These are phyloP conservation scores for Polyommatus iphigenia DNA, from an alignment of 2,888 invertebrate species.

Conservation along the genomic window DNA sequence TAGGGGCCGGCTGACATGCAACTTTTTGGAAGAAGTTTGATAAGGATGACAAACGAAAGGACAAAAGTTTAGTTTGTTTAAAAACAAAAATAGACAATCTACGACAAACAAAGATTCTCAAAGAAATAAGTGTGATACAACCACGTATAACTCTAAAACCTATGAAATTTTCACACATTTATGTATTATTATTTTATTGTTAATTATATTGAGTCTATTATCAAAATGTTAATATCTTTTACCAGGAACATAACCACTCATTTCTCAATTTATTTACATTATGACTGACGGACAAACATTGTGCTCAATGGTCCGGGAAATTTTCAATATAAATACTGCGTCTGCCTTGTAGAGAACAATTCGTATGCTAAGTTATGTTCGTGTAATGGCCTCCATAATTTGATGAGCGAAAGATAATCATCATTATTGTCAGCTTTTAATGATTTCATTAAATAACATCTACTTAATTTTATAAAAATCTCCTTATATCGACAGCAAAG, in stretches of 20 bases:
- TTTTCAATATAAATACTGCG: constrained; percentile 26
- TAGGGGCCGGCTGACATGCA: too few species aligned
- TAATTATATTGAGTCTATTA: not conserved
- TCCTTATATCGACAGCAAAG: not conserved
- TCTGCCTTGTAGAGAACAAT: not conserved
- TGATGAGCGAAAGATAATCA: not conserved
- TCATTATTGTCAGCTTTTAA: not conserved
- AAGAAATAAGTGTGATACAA: too few species aligned
- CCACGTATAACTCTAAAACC: too few species aligned
- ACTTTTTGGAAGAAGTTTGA: too few species aligned
- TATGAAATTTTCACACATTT: too few species aligned
- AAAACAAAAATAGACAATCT: too few species aligned
- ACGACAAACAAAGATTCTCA: too few species aligned
- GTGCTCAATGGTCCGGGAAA: constrained; percentile 11
- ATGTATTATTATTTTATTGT: too few species aligned
- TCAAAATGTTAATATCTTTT: not conserved
- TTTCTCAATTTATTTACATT: constrained; percentile 16
- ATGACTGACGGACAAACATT: not conserved
- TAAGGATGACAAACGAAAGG: too few species aligned
- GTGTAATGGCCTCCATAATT: not conserved
- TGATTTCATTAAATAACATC: not conserved
- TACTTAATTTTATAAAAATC: not conserved
- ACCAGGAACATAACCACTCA: not conserved
- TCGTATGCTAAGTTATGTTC: constrained; percentile 17
- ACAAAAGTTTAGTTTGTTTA: too few species aligned